Percentiles rank a stretch among this genome's conserved stretches.
These are phyloP conservation scores for Turdus rufiventris DNA, from an alignment of 2,113 vertebrate species.

Conservation along the genomic window DNA sequence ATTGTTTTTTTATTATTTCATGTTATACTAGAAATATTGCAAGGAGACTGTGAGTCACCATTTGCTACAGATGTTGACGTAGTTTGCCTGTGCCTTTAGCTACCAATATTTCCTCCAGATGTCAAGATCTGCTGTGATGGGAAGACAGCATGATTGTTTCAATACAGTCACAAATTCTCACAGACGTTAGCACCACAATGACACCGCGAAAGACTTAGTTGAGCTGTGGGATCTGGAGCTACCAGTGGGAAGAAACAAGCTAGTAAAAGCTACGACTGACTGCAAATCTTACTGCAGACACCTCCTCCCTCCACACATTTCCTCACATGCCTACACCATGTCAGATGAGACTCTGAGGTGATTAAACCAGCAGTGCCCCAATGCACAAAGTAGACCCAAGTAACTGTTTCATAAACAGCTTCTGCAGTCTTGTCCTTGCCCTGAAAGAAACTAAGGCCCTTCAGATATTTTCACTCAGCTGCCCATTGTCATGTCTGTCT, in stretches of 20 bases:
- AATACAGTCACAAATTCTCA: not conserved
- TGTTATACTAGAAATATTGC: not conserved
- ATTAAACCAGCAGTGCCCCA: not conserved
- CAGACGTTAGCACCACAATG: not conserved
- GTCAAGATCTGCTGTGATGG: not conserved
- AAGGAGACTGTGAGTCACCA: not conserved
- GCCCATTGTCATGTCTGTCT: not conserved
- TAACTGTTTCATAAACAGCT: not conserved
- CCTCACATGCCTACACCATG: not conserved
- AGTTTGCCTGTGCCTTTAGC: not conserved
- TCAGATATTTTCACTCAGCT: not conserved
- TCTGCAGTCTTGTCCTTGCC: not conserved
- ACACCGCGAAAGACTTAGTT: not conserved
- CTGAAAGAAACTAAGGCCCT: not conserved
- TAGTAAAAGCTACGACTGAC: not conserved
- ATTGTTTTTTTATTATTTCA: not conserved
- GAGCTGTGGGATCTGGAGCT: not conserved
- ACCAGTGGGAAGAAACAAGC: not conserved
- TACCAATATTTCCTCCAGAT: not conserved
- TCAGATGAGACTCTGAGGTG: not conserved
- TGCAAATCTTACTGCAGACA: not conserved
- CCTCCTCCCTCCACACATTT: not conserved
- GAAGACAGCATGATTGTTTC: not conserved
- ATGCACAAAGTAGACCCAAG: not conserved
- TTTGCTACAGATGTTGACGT: not conserved